Percentiles rank a stretch among this genome's conserved stretches.
Evolutionary conservation across 2,113 vertebrate genomes (phyloP).

Genomic region (Nettapus auritus): DNA sequence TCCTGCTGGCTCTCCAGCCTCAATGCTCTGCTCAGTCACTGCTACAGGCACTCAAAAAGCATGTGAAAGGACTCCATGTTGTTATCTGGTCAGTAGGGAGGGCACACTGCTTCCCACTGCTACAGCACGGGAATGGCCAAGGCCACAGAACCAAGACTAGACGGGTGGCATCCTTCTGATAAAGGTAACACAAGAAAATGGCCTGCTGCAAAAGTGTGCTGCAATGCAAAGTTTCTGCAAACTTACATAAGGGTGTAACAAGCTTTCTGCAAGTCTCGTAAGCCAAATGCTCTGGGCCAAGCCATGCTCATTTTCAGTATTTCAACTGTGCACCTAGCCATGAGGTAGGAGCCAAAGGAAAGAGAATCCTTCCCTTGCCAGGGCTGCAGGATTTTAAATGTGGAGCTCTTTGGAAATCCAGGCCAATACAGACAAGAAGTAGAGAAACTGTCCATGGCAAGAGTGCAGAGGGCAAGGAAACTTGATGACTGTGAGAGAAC

Average conservation of each 20-base stretch:
- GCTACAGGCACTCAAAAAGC: fast-evolving
- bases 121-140: neutral
- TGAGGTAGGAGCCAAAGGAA: neutral
- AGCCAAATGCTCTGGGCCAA: neutral
- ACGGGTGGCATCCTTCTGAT: fast-evolving
- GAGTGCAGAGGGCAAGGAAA: neutral
- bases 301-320: neutral
- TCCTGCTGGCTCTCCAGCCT: neutral
- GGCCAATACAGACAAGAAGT: neutral
- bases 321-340: neutral
- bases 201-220: neutral
- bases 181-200: neutral
- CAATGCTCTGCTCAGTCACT: neutral
- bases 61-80: neutral
- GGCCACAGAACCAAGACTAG: no score
- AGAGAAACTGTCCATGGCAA: neutral
- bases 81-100: neutral
- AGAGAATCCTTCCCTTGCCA: neutral
- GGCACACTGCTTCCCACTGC: neutral
- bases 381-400: neutral
- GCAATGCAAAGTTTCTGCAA: no score
- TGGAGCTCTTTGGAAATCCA: neutral
- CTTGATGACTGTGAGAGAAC: neutral
- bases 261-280: neutral
- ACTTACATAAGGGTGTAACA: neutral